Evolutionary conservation across 1,140 invertebrate genomes (phyloP), one percentile per base, ranked within the genome.

Genomic region (Campodea augens): DNA sequence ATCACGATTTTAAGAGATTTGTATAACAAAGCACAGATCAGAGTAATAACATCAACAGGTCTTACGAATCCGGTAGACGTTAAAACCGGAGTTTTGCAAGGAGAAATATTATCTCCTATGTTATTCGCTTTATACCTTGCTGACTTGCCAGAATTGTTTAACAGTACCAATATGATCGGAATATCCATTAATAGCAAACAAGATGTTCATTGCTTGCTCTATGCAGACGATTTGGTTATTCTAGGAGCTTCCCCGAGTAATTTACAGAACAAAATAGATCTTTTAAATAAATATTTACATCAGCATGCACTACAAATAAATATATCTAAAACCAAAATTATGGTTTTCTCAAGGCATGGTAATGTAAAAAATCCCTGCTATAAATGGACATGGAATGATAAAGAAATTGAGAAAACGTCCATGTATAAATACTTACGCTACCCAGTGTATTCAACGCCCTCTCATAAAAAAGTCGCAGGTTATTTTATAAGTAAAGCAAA

Each of bases 151-250:
- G n/a, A n/a, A 27, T 44, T 25, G 0, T 37, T 2, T 15, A 0
- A 24, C 13, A 48, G 2, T n/a, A 27, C 5, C 15, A 24, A 1
- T 21, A n/a, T 24, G 21, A 27, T 20, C 38, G 24, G 19, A 36
- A 19, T 18, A 13, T 15, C 49, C 1, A 39, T 3, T 1, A 38
- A 43, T 4, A 20, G 38, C 2, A 2, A 22, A 7, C 1, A 44
- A 0, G 19, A n/a, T 18, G 13, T 49, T 2, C 38, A 45, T 43
- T 21, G 44, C 0, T 25, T 51, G 2, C 15, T 51, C 1, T 51
- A 46, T 41, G 44, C 42, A 15, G 49, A 51, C 23, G 49, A 51
- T 15, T 40, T 51, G 5, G 24, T 41, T 7, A 0, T 46, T 4
- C 12, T 51, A 1, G 36, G 43, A 21, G 23, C 2, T 1, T 45